A percentile compares a stretch with the other conserved stretches of the same genome.
Evolutionary conservation across 2,113 vertebrate genomes (phyloP).

Genomic region (Hemiprocne comata): DNA sequence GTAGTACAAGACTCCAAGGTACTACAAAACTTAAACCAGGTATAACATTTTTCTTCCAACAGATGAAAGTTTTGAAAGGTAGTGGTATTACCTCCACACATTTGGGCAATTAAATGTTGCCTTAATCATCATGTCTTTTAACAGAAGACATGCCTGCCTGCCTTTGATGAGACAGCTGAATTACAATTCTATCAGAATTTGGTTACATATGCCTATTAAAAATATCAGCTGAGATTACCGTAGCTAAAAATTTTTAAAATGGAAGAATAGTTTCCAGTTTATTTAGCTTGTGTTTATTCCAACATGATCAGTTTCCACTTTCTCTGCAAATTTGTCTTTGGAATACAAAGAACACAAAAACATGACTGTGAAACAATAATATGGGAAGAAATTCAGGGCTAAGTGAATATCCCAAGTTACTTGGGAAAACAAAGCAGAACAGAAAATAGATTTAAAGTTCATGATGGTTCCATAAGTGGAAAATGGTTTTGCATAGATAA

Average conservation of each 20-base stretch:
- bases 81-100: neutral
- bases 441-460: neutral
- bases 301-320: neutral
- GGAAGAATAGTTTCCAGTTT: neutral
- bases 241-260: neutral
- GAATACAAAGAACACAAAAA: neutral
- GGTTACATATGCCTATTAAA: neutral
- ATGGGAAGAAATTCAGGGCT: neutral
- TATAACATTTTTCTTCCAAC: neutral
- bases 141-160: neutral
- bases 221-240: neutral
- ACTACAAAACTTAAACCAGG: neutral
- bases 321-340: neutral
- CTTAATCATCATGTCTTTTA: neutral
- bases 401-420: neutral
- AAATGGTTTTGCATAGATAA: neutral
- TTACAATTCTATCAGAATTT: neutral
- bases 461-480: neutral
- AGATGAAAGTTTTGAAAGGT: neutral
- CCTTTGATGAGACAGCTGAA: neutral
- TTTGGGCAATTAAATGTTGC: neutral
- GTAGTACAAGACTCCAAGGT: neutral
- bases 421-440: neutral
- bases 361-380: neutral
- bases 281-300: neutral